Conservation (phyloP, 2,113 vertebrate species). For the Marmota monax region DNA sequence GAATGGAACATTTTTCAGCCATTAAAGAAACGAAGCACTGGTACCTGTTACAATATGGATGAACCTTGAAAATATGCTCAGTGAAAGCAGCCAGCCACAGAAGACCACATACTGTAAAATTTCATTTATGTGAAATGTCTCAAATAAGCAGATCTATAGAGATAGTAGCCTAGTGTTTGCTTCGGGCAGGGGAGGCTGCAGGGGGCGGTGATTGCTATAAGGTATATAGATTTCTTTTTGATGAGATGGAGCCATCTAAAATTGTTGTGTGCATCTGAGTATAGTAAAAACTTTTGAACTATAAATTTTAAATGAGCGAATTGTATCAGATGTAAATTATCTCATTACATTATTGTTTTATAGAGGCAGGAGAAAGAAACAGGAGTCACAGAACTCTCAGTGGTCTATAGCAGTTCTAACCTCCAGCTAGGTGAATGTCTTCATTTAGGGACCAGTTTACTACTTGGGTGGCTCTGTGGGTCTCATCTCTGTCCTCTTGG, state of each 20-base stretch:
- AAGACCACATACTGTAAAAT: too few species aligned
- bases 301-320: not conserved
- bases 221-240: not conserved
- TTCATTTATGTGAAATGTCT: too few species aligned
- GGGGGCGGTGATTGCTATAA: too few species aligned
- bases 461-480: not conserved
- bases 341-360: not conserved
- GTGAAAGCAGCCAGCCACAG: too few species aligned
- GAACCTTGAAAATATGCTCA: too few species aligned
- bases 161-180: too few species aligned
- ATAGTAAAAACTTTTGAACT: not conserved
- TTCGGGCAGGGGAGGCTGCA: too few species aligned
- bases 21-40: not conserved
- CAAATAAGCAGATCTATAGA: too few species aligned
- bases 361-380: not conserved
- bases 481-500: not conserved
- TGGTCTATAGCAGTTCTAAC: not conserved
- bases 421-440: not conserved
- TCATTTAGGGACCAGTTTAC: not conserved
- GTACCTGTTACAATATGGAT: not conserved
- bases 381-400: too few species aligned
- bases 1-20: too few species aligned
- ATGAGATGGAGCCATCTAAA: not conserved
- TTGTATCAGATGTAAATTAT: not conserved
- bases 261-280: not conserved